These are phyloP conservation scores for Cryptotermes secundus DNA, from an alignment of 1,140 invertebrate genomes.

Conservation along the genomic window DNA sequence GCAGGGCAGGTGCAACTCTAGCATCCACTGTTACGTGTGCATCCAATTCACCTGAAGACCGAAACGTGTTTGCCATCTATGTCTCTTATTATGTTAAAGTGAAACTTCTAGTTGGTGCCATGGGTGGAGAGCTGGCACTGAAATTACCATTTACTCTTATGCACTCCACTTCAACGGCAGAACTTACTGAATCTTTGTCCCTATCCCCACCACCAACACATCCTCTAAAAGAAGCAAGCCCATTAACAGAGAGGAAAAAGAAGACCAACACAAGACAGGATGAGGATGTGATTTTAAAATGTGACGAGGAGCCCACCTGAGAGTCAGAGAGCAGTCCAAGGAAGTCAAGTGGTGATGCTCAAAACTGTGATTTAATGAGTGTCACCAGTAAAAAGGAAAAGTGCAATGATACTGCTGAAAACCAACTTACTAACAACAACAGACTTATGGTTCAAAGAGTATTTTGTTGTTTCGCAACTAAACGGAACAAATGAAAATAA, in stretches of 20 bases:
- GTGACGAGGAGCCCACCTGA: constrained; percentile 27
- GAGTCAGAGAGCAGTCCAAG: background rate
- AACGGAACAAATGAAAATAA: background rate
- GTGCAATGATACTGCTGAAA: too few relatives aligned
- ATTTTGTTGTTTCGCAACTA: background rate
- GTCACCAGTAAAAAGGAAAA: too few relatives aligned
- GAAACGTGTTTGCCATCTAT: constrained; percentile 86
- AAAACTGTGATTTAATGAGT: too few relatives aligned
- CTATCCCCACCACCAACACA: constrained; percentile 10
- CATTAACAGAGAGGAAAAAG: constrained; percentile 26
- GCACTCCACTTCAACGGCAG: constrained; percentile 53
- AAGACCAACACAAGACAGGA: constrained; percentile 26
- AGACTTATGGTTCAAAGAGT: background rate
- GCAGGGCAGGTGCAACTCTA: constrained; percentile 64
- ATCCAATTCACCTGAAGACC: constrained; percentile 61
- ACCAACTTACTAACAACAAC: background rate
- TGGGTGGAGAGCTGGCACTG: constrained; percentile 74
- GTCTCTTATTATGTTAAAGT: constrained; percentile 89
- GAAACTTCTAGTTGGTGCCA: constrained; percentile 72
- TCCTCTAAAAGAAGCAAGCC: background rate
- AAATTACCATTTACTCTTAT: constrained; percentile 78
- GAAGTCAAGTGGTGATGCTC: background rate
- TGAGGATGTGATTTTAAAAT: constrained; percentile 13
- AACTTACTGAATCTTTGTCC: constrained; percentile 35
- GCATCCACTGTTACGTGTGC: constrained; percentile 67